These are phyloP conservation scores for Dinoponera quadriceps DNA, from an alignment of 1,140 invertebrate genomes.

Conservation along the genomic window DNA sequence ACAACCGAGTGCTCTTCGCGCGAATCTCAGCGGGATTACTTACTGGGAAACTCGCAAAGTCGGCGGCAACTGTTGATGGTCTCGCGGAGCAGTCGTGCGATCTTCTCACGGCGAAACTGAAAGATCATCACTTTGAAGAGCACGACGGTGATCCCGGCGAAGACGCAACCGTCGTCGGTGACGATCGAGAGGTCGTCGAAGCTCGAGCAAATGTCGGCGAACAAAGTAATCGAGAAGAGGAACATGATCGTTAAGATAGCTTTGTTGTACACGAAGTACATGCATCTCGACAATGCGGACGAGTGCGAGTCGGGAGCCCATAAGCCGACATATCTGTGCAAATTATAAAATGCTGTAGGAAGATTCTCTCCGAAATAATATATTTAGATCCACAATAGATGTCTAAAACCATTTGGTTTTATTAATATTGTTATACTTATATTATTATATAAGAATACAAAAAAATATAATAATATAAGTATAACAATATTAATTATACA, in stretches of 20 bases:
- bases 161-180: conserved; percentile 75
- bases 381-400: too few relatives aligned
- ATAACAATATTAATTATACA: too few relatives aligned
- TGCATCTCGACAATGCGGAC: conserved; percentile 27
- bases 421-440: too few relatives aligned
- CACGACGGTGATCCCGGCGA: conserved; percentile 70
- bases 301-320: conserved; percentile 44
- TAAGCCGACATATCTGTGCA: conserved; percentile 59
- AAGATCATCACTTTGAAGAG: conserved; percentile 73
- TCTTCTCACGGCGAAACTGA: conserved; percentile 69
- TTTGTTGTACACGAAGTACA: conserved; percentile 66
- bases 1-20: not conserved
- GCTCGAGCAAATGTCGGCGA: conserved; percentile 59
- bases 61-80: conserved; percentile 67
- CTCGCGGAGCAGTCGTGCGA: conserved; percentile 66
- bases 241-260: conserved; percentile 49
- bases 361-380: not conserved
- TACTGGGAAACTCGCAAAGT: conserved; percentile 74
- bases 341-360: not conserved
- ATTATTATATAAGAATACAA: too few relatives aligned
- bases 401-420: too few relatives aligned
- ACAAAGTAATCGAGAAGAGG: conserved; percentile 50
- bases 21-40: conserved; percentile 42
- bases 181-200: conserved; percentile 71
- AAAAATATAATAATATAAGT: too few relatives aligned